Percentiles rank a stretch among this genome's conserved stretches.
Evolutionary conservation across 2,113 vertebrate genomes (phyloP).

Genomic region (Chloropsis hardwickii): DNA sequence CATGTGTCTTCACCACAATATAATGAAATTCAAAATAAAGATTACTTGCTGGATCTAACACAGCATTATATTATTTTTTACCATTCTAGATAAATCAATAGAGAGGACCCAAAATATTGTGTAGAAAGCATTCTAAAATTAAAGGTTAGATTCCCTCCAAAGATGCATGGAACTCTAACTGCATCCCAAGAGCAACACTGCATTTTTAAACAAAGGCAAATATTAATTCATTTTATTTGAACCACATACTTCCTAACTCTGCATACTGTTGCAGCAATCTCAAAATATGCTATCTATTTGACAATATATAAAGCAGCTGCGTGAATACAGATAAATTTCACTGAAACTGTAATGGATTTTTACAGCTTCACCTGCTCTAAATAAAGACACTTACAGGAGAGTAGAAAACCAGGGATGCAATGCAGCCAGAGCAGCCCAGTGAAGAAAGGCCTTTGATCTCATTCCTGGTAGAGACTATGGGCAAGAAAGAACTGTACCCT

Average conservation of each 20-base stretch:
- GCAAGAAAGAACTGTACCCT: neutral
- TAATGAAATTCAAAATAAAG: neutral
- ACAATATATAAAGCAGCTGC: neutral
- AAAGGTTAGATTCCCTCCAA: neutral
- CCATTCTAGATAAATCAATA: neutral
- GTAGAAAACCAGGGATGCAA: neutral
- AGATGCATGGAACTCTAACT: neutral
- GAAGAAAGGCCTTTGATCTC: neutral
- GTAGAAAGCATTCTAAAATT: neutral
- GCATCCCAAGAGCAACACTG: neutral
- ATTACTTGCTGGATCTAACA: neutral
- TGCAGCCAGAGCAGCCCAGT: neutral
- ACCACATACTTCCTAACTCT: neutral
- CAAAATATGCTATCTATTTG: neutral
- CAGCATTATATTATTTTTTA: neutral
- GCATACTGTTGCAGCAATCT: neutral
- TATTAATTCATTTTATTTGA: neutral
- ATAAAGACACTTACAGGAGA: neutral
- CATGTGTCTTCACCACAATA: neutral
- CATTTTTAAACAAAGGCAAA: neutral
- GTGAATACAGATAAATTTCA: neutral
- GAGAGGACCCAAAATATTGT: neutral
- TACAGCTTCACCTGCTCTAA: neutral
- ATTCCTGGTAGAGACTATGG: rapidly evolving
- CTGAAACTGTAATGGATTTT: neutral